Evolutionary conservation across 2,888 invertebrate genomes (phyloP).

Genomic region (Hymenopus coronatus): DNA sequence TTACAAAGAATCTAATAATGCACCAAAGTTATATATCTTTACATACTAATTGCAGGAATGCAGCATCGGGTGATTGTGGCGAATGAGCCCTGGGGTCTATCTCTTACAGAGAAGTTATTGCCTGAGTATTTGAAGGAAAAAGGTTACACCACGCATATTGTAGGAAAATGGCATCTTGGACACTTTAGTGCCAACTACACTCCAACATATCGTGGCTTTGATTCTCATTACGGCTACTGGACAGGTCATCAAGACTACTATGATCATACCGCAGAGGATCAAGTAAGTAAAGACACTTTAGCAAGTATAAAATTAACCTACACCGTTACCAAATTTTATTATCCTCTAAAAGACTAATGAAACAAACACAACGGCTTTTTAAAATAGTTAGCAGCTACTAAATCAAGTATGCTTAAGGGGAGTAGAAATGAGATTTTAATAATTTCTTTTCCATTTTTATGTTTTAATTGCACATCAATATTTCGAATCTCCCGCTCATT

Average conservation of each 20-base stretch:
- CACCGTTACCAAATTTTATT: neutral
- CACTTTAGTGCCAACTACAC: conserved; percentile 71
- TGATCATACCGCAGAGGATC: conserved; percentile 78
- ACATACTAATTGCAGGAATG: conserved; percentile 45
- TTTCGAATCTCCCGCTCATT: no score
- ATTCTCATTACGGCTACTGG: conserved; percentile 78
- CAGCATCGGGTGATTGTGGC: conserved; percentile 63
- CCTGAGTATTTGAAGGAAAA: conserved; percentile 78
- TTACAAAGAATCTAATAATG: no score
- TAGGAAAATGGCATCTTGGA: conserved; percentile 81
- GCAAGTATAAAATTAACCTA: neutral
- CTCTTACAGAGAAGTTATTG: conserved; percentile 73
- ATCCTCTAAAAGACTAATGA: neutral
- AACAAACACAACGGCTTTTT: no score
- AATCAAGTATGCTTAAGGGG: no score
- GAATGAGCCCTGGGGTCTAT: conserved; percentile 78
- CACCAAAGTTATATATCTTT: no score
- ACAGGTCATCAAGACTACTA: conserved; percentile 87
- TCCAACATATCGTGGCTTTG: conserved; percentile 74
- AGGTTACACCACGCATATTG: conserved; percentile 72
- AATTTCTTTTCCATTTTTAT: no score
- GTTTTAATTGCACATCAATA: no score
- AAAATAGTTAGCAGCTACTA: no score
- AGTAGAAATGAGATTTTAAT: no score
- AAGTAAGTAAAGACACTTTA: conserved; percentile 39